These are phyloP conservation scores for Chaitophorus viminalis DNA, from an alignment of 2,888 invertebrate genomes.

Conservation along the genomic window DNA sequence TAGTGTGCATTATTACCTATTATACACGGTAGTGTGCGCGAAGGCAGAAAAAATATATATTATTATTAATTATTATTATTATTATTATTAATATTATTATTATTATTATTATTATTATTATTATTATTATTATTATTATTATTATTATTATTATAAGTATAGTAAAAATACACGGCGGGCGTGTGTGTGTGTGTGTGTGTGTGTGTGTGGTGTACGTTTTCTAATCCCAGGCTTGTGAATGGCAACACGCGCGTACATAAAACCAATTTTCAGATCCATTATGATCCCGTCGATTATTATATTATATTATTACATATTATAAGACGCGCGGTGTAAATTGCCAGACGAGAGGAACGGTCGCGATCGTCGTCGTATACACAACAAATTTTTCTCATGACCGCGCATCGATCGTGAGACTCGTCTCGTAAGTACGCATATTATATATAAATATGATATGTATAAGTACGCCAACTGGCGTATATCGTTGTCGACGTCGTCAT, in stretches of 20 bases:
- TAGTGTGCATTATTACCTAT: background rate
- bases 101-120: slow-evolving; percentile 26
- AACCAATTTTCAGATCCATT: slow-evolving; percentile 25
- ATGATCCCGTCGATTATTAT: slow-evolving; percentile 27
- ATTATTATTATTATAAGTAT: too few relatives aligned
- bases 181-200: background rate
- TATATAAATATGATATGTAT: background rate
- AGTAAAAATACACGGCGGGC: background rate
- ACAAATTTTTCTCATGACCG: slow-evolving; percentile 49
- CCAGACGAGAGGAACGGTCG: background rate
- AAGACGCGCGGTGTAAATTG: slow-evolving; percentile 32
- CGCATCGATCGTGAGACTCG: slow-evolving; percentile 30
- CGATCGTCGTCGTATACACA: background rate
- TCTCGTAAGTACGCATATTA: background rate
- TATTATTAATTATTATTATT: slow-evolving; percentile 12
- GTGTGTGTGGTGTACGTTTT: too few relatives aligned
- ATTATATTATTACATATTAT: too few relatives aligned
- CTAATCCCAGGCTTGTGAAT: background rate
- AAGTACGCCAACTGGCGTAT: background rate
- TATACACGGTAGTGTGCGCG: background rate
- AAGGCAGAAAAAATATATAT: background rate
- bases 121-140: too few relatives aligned
- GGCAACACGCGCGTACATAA: background rate
- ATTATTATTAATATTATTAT: slow-evolving; percentile 11
- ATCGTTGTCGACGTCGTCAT: background rate